phyloP scores from a whole-genome alignment of 2,113 vertebrate genomes.

The Pelusios castaneus region DNA sequence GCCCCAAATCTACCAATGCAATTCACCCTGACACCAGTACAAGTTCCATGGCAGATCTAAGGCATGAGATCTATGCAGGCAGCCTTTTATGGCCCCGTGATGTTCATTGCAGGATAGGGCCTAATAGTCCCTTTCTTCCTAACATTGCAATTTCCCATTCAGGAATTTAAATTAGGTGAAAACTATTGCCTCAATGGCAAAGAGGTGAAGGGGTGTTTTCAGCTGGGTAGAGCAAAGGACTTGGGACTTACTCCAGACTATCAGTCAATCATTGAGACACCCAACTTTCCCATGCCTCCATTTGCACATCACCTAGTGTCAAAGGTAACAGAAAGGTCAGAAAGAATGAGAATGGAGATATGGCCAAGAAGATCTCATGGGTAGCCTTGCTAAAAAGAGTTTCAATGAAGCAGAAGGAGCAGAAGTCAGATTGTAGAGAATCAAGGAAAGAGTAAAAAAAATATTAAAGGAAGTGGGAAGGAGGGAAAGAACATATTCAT shows the following conservation, averaged over 20 bases:
- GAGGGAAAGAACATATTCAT: not conserved
- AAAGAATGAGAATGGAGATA: conserved; percentile 9
- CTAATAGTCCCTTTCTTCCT: not conserved
- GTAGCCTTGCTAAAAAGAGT: no score
- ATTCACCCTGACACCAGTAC: not conserved
- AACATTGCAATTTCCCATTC: not conserved
- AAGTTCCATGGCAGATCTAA: not conserved
- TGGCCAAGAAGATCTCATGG: not conserved
- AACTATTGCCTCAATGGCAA: not conserved
- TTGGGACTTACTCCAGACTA: not conserved
- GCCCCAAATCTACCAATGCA: not conserved
- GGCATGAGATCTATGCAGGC: not conserved
- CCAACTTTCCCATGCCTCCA: not conserved
- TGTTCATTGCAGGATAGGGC: not conserved
- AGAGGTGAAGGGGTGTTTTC: not conserved
- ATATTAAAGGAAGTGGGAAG: not conserved
- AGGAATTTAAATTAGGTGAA: not conserved
- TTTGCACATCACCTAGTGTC: conserved; percentile 16
- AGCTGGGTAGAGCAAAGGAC: not conserved
- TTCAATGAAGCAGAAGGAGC: conserved; percentile 4
- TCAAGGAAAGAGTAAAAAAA: not conserved
- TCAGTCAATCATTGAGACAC: not conserved
- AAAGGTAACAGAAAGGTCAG: conserved; percentile 13
- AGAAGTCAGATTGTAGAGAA: not conserved
- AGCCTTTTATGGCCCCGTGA: not conserved